Evolutionary conservation across 2,888 invertebrate species (phyloP), one percentile per base, ranked within the genome.

Genomic region (Eremobia ochroleuca): DNA sequence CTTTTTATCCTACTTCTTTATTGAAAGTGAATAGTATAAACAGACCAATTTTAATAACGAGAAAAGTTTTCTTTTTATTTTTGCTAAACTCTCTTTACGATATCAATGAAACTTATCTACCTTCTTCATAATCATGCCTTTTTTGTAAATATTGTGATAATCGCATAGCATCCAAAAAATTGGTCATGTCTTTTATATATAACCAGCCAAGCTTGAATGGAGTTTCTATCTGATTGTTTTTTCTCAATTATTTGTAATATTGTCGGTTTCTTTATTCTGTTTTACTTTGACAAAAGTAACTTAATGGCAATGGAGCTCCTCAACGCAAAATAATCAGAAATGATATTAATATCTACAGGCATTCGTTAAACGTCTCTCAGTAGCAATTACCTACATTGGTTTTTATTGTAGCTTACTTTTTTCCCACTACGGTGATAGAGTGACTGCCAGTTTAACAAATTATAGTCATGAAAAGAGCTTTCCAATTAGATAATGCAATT

Each of bases 141-240:
- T 55, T 79, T 77, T 37, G 77, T 61, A 66, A 79, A 82, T 79
- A 82, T 82, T 76, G 62, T 83, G 55, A 77, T 49, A 62, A 62
- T 82, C 55, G 40, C 62, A 31, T 40, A 25, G 28, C 28, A 43
- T 8, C 64, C 25, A 64, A 79, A 82, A 82, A 68, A 58, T 25
- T 77, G 58, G 18, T 68, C 78, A 31, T 58, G 28, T 25, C 31
- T 68, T 83, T 78, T 79, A 68, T 79, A 68, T 79, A 77, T 64
- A 40, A 21, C 40, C 62, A 25, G 58, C 49, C 13, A 64, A 68
- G 62, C 65, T 83, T 83, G 83, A 80, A 83, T 77, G 78, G 43
- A 64, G 66, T 31, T 52, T 64, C 34, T 77, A 49, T 64, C 4
- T 64, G 62, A 58, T 79, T 67, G 40, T 68, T 77, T 81, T 79